A percentile compares a stretch with the other conserved stretches of the same genome.
These are phyloP conservation scores for Scylla paramamosain DNA, from an alignment of 1,140 invertebrate species.

Conservation along the genomic window DNA sequence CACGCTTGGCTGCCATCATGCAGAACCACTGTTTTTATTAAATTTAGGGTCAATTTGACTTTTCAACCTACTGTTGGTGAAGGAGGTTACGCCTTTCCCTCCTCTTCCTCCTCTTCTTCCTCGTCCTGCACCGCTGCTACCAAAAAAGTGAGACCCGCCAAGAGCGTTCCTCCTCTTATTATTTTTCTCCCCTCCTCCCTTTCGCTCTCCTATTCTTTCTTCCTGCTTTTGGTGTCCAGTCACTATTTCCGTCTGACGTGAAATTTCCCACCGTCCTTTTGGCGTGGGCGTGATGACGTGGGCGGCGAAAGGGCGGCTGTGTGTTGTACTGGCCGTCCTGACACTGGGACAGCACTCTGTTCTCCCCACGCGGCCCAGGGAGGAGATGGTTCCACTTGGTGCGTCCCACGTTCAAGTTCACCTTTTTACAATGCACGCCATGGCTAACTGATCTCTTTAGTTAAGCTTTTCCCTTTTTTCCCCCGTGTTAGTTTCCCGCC, in stretches of 20 bases:
- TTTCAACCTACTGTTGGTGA: neutral
- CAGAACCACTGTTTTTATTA: too few species aligned
- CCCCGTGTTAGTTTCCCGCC: neutral
- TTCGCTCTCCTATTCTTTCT: neutral
- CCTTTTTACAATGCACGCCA: neutral
- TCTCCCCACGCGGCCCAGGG: neutral
- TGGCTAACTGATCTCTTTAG: neutral
- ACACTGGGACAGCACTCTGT: neutral
- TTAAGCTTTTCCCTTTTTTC: neutral
- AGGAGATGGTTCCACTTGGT: slow-evolving; percentile 53
- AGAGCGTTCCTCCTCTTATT: neutral
- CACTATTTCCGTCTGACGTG: neutral
- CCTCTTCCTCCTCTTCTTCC: too few species aligned
- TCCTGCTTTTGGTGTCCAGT: neutral
- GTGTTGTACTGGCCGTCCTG: neutral
- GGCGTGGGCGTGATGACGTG: slow-evolving; percentile 3
- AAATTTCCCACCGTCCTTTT: slow-evolving; percentile 27
- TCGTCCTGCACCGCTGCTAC: neutral
- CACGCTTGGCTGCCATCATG: too few species aligned
- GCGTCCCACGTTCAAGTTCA: neutral
- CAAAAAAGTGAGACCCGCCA: neutral
- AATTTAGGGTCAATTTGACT: too few species aligned
- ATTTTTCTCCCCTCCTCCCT: neutral
- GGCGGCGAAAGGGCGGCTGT: neutral
- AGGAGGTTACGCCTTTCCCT: neutral